Evolutionary conservation across 1,140 invertebrate species (phyloP).

Genomic region (Drosophila lowei): DNA sequence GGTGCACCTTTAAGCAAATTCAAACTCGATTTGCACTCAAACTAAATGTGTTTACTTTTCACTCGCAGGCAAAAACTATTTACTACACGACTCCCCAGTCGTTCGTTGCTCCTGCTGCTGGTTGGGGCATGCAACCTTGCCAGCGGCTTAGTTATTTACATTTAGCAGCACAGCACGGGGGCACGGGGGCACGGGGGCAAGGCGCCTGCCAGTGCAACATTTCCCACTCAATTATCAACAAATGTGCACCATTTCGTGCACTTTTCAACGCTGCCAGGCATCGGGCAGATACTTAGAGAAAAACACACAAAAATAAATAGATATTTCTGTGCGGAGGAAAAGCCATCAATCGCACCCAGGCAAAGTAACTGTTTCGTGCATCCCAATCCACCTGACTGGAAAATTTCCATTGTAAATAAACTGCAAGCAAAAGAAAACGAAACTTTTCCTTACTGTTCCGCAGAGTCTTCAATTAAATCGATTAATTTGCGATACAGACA

Average conservation of each 20-base stretch:
- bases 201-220: conserved; percentile 1
- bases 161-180: conserved; percentile 6
- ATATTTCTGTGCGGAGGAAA: too few species aligned
- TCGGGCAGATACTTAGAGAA: conserved; percentile 5
- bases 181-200: not conserved
- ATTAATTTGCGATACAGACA: conserved; percentile 67
- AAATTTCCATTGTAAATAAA: conserved; percentile 69
- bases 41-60: conserved; percentile 75
- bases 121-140: conserved; percentile 32
- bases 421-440: conserved; percentile 46
- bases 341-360: conserved; percentile 53
- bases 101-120: not conserved
- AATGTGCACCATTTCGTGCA: conserved; percentile 64
- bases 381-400: not conserved
- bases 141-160: conserved; percentile 53
- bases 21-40: conserved; percentile 78
- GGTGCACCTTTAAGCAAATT: conserved; percentile 68
- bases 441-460: conserved; percentile 41
- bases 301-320: not conserved
- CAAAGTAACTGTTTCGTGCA: conserved; percentile 59
- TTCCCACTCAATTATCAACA: conserved; percentile 43
- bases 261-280: conserved; percentile 46
- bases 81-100: conserved; percentile 41
- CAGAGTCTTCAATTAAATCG: conserved; percentile 73
- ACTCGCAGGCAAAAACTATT: conserved; percentile 73